Conservation (phyloP, 2,888 invertebrate species). For the Serrognathus titanus region DNA sequence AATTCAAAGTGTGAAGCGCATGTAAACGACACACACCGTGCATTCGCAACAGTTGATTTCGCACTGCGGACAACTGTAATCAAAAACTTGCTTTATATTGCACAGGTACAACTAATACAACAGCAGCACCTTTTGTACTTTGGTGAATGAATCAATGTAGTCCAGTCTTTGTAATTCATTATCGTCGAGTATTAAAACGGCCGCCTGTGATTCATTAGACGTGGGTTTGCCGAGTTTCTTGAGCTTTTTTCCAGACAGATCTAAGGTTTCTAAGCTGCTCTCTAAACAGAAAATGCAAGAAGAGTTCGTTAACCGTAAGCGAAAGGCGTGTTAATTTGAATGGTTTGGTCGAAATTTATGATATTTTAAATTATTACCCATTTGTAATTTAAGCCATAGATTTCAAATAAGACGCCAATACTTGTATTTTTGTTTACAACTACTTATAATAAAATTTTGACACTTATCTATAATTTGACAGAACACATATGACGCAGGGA, state of each 20-base stretch:
- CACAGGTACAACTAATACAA: constrained; percentile 6
- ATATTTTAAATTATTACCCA: constrained; percentile 19
- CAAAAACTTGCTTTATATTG: constrained; percentile 13
- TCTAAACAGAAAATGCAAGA: constrained; percentile 26
- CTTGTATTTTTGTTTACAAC: constrained; percentile 16
- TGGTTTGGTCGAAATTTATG: background rate
- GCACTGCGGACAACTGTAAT: constrained; percentile 76
- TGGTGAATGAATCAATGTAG: constrained; percentile 77
- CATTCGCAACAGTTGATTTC: constrained; percentile 85
- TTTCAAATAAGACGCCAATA: constrained; percentile 4
- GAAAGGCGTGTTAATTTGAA: too few relatives aligned
- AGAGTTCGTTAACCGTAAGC: background rate
- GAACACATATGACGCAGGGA: constrained; percentile 24
- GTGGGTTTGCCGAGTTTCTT: constrained; percentile 77
- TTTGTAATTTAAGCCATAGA: constrained; percentile 20
- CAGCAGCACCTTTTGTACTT: constrained; percentile 65
- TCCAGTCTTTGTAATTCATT: constrained; percentile 86
- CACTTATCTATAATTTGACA: constrained; percentile 21
- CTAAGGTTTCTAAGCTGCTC: constrained; percentile 56
- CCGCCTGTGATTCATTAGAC: constrained; percentile 64
- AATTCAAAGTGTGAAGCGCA: constrained; percentile 74
- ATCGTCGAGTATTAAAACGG: constrained; percentile 74
- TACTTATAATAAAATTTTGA: constrained; percentile 20
- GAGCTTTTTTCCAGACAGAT: constrained; percentile 74
- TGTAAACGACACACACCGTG: constrained; percentile 78